These are phyloP conservation scores for Centropus unirufus DNA, from an alignment of 2,113 vertebrate genomes.

Conservation along the genomic window DNA sequence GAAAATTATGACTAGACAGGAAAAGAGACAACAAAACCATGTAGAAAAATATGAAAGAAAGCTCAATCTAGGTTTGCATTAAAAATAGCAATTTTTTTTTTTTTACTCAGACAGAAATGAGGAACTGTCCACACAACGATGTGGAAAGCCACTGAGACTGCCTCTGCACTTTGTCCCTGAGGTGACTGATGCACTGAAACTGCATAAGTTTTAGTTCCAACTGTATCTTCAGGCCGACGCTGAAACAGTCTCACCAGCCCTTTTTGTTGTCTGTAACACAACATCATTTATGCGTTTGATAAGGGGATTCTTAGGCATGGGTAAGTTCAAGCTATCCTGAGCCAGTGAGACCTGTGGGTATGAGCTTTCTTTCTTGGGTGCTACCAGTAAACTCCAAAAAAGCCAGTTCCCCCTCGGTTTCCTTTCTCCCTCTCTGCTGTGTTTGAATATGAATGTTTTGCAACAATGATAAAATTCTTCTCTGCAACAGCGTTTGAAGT, in stretches of 20 bases:
- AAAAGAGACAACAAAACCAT: conserved; percentile 62
- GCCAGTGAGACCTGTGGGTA: rapidly evolving
- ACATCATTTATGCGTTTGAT: background rate
- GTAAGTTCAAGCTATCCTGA: background rate
- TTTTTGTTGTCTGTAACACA: background rate
- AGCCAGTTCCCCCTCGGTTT: background rate
- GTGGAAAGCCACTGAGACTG: conserved; percentile 27
- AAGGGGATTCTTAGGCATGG: background rate
- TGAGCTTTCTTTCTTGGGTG: background rate
- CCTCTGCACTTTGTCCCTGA: conserved; percentile 5
- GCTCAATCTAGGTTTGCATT: conserved; percentile 11
- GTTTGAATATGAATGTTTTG: background rate
- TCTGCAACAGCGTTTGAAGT: background rate
- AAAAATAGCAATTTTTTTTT: conserved; percentile 45
- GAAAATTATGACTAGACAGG: conserved; percentile 62
- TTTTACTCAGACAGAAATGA: conserved; percentile 41
- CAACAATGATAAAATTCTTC: background rate
- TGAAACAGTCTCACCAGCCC: background rate
- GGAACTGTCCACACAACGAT: conserved; percentile 12
- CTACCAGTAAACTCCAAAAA: background rate
- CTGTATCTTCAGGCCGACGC: background rate
- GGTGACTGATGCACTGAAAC: background rate
- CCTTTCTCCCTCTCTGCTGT: background rate
- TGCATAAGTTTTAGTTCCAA: background rate
- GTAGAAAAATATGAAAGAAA: background rate